Conservation (phyloP, 2,888 invertebrate genomes). For the Ectobius pallidus region DNA sequence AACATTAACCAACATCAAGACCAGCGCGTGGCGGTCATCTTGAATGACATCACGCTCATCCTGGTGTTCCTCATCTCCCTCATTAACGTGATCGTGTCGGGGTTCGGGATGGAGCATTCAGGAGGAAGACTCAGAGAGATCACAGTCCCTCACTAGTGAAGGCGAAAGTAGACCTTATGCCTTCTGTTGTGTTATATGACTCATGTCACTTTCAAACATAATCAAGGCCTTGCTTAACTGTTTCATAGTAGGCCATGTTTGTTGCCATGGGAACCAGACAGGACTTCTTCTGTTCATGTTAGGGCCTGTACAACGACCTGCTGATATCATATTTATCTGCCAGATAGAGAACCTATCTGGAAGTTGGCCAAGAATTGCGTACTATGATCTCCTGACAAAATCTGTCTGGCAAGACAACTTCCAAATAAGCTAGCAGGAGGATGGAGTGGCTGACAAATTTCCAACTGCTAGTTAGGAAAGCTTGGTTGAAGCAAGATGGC, state of each 20-base stretch:
- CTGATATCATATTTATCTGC: too few relatives aligned
- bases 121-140: conserved; percentile 50
- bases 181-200: not conserved
- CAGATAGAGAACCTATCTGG: too few relatives aligned
- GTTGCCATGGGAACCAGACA: too few relatives aligned
- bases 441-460: too few relatives aligned
- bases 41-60: conserved; percentile 82
- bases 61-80: conserved; percentile 82
- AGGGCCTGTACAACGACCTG: too few relatives aligned
- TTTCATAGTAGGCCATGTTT: not conserved
- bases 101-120: conserved; percentile 82
- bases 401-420: too few relatives aligned
- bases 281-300: too few relatives aligned
- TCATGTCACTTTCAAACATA: not conserved
- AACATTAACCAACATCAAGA: conserved; percentile 79
- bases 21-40: conserved; percentile 74
- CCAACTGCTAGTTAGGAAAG: too few relatives aligned
- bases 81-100: conserved; percentile 80
- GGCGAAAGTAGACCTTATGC: conserved; percentile 8
- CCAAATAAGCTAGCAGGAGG: too few relatives aligned
- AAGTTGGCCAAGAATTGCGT: too few relatives aligned
- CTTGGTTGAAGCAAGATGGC: too few relatives aligned
- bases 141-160: not conserved
- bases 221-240: not conserved
- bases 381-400: too few relatives aligned